Percentiles rank a stretch among this genome's conserved stretches.
Conservation (phyloP, 2,113 vertebrate species). For the Micronycteris hirsuta region DNA sequence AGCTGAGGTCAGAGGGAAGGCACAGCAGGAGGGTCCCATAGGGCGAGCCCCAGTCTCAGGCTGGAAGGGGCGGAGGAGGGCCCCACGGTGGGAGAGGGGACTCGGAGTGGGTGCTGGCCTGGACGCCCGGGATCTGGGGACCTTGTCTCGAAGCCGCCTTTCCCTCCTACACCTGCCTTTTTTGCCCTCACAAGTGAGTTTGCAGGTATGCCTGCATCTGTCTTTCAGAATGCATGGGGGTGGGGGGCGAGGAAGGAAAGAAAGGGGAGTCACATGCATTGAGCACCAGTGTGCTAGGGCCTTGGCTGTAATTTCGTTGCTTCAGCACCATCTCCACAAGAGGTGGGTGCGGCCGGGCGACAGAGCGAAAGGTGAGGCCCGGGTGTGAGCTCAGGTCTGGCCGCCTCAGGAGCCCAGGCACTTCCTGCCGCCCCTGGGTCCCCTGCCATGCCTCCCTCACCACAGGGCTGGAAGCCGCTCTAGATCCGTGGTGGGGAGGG, state of each 20-base stretch:
- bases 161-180: background rate
- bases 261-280: background rate
- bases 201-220: background rate
- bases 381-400: background rate
- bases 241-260: background rate
- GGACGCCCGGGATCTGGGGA: fast-evolving
- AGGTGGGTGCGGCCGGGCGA: background rate
- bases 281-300: background rate
- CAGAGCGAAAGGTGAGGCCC: background rate
- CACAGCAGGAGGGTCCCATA: background rate
- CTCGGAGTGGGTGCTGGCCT: background rate
- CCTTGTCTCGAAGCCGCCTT: background rate
- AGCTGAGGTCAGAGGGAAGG: background rate
- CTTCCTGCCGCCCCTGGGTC: background rate
- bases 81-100: background rate
- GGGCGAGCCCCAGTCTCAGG: background rate
- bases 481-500: background rate
- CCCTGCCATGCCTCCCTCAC: background rate
- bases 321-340: background rate
- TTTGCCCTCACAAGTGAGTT: background rate
- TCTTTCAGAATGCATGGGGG: background rate
- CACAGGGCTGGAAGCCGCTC: background rate
- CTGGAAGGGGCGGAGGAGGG: background rate
- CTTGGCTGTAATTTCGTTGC: background rate
- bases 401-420: background rate